Evolutionary conservation across 2,888 invertebrate genomes (phyloP), one percentile per base, ranked within the genome.

Genomic region (Vanessa cardui): DNA sequence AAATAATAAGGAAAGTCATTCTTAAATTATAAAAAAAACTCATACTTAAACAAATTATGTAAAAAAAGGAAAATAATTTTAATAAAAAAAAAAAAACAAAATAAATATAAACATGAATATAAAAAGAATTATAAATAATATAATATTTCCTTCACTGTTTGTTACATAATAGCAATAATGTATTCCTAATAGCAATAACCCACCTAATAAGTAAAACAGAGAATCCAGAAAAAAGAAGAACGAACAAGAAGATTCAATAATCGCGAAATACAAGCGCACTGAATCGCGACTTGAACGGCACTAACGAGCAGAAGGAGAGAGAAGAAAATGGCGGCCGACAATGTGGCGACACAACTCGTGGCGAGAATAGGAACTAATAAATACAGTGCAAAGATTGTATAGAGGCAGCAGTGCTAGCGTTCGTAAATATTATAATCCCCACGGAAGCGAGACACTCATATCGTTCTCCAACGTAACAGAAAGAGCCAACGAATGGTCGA

Each of bases 241-340:
- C 76, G 76, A 83, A 78, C 73, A 76, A 88, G 90, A 88, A 90
- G 89, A 86, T 81, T 58, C 49, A 76, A 77, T 73, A 74, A 77
- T 70, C 67, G 73, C 78, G 80, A 83, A 72, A 79, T 72, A 83
- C 92, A 80, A 76, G 83, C 80, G 78, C 71, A 75, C 85, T 64
- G 77, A 77, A 73, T 72, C 87, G 80, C 87, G 86, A 80, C 77
- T 80, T 74, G 79, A 76, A 73, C 80, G 71, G 80, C 80, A 92
- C 92, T 92, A 86, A 84, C 84, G 81, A 83, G 83, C 81, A 85
- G 87, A 87, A 84, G 82, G 85, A 89, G 84, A 86, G 88, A 90
- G 92, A 92, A 92, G 90, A 91, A 92, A 90, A 92, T 91, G 90
- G 92, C 90, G 75, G 87, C 79, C 84, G 74, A 73, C 70, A 77